Evolutionary conservation across 2,113 vertebrate species (phyloP), one percentile per base, ranked within the genome.

Genomic region (Nasalis larvatus): DNA sequence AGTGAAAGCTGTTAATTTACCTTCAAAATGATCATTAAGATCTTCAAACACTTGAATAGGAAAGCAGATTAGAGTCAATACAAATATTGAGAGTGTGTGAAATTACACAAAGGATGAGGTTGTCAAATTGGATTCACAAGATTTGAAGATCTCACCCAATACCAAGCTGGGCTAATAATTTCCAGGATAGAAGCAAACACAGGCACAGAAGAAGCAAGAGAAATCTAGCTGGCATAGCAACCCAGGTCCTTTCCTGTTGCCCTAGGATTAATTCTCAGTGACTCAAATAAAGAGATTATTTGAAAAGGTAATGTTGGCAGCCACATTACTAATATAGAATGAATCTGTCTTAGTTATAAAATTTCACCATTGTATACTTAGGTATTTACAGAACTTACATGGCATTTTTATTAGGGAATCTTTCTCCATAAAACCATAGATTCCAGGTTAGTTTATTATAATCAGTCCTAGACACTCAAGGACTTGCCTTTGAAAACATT

Each of bases 221-320:
- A 87, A 37, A 1, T 18, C 8, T 3, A 18, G 21, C 17, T 20
- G 25, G 8, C 23, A 12, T 2, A 25, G 25, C 0, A 9, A n/a
- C 1, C 35, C 68, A 71, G 68, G 35, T 17, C 13, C 32, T 68
- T 68, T 68, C 32, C 25, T 60, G 58, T 60, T 6, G 9, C 52
- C 52, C 60, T 63, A 63, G 60, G 60, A 63, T 63, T 63, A 63
- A 63, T 30, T 63, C 27, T 63, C 27, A 32, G 5, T 14, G 14
- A 49, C n/a, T 68, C 40, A 45, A 35, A 35, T 23, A 37, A 74
- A 18, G 16, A 30, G 1, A 14, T 74, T 20, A 58, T 42, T 47
- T 76, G 42, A 76, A 76, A 40, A n/a, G 20, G 7, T 54, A 78
- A 35, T 27, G 7, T 21, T 27, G 17, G 37, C 13, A 16, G 42